Evolutionary conservation across 2,888 invertebrate species (phyloP).

Genomic region (Neria commutata): DNA sequence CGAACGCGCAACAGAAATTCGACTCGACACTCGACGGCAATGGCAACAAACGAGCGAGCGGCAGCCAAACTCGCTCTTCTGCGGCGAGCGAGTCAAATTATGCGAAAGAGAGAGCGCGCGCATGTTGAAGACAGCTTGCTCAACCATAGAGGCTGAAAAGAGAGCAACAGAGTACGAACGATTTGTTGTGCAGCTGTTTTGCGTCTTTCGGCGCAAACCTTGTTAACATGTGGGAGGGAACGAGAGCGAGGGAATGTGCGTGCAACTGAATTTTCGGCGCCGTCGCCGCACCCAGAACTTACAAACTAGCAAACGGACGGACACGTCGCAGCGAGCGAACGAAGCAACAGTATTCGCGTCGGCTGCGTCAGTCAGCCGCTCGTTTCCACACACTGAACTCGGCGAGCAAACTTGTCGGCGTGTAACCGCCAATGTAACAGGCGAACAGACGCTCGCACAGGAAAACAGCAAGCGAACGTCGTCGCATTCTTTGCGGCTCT

Average conservation of each 20-base stretch:
- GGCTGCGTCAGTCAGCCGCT: slow-evolving; percentile 20
- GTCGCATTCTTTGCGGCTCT: neutral
- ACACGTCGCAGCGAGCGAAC: slow-evolving; percentile 11
- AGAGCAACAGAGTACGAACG: too few relatives aligned
- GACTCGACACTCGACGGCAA: neutral
- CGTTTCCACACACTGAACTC: slow-evolving; percentile 27
- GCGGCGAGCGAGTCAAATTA: too few relatives aligned
- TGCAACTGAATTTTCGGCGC: too few relatives aligned
- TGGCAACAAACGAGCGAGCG: neutral
- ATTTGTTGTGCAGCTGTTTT: slow-evolving; percentile 23
- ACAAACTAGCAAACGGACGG: neutral
- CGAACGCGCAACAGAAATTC: slow-evolving; percentile 25
- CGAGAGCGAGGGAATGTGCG: slow-evolving; percentile 3
- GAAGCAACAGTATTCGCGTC: slow-evolving; percentile 8
- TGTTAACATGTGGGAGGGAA: slow-evolving; percentile 17
- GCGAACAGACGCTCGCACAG: slow-evolving; percentile 41
- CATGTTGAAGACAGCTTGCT: too few relatives aligned
- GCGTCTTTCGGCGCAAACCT: neutral
- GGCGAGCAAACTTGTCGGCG: slow-evolving; percentile 47
- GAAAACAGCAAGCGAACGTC: neutral
- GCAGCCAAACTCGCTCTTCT: slow-evolving; percentile 7
- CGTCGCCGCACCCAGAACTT: too few relatives aligned
- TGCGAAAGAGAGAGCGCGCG: too few relatives aligned
- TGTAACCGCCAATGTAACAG: slow-evolving; percentile 60
- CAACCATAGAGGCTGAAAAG: too few relatives aligned